Evolutionary conservation across 2,888 invertebrate genomes (phyloP).

Genomic region (Dromius quadrimaculatus): DNA sequence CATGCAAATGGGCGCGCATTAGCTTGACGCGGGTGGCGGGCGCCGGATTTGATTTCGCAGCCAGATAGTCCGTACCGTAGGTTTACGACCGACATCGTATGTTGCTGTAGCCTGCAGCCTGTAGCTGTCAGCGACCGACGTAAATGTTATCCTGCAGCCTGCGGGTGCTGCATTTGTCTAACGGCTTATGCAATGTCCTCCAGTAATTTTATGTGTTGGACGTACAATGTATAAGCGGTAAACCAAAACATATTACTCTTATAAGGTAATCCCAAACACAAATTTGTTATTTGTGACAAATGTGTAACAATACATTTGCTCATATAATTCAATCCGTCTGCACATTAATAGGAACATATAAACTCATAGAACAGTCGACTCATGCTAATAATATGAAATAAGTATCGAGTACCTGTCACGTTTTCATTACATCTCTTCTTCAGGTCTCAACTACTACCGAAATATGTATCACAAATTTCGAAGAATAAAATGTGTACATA

Average conservation of each 20-base stretch:
- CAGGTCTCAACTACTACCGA: not conserved
- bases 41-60: slow-evolving; percentile 36
- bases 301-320: too few species aligned
- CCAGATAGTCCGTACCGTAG: slow-evolving; percentile 8
- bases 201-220: slow-evolving; percentile 15
- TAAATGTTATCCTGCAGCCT: not conserved
- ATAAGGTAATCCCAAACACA: too few species aligned
- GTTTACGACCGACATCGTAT: slow-evolving; percentile 29
- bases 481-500: not conserved
- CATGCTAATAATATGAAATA: too few species aligned
- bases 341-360: too few species aligned
- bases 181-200: too few species aligned
- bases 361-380: too few species aligned
- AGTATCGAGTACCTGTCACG: too few species aligned
- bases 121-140: slow-evolving; percentile 14
- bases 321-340: too few species aligned
- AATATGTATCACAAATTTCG: not conserved
- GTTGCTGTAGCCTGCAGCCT: not conserved
- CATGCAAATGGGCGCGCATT: slow-evolving; percentile 47
- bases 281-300: too few species aligned
- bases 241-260: too few species aligned
- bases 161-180: slow-evolving; percentile 12
- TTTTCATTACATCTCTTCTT: too few species aligned
- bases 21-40: not conserved
- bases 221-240: too few species aligned